These are phyloP conservation scores for Drosophila lacertosa DNA, from an alignment of 1,140 invertebrate species.

Conservation along the genomic window DNA sequence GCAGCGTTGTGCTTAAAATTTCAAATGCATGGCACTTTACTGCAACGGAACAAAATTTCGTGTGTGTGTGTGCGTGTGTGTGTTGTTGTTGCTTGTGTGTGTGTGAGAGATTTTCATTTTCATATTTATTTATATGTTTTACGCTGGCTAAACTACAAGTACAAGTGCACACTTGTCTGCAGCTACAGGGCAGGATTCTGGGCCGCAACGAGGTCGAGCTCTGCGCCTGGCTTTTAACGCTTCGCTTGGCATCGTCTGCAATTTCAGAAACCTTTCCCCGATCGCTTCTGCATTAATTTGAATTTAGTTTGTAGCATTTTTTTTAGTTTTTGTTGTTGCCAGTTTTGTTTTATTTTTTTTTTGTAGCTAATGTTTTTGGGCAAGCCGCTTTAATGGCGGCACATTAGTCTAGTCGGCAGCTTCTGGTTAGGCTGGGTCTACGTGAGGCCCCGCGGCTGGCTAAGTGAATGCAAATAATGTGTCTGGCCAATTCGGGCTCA, in stretches of 20 bases:
- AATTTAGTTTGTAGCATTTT: conserved; percentile 55
- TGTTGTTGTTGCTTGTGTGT: conserved; percentile 44
- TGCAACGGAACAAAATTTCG: conserved; percentile 45
- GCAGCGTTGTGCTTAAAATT: conserved; percentile 53
- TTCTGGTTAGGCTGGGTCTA: conserved; percentile 9
- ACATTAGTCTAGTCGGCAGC: conserved; percentile 57
- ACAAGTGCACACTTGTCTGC: conserved; percentile 77
- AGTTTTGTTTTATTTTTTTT: conserved; percentile 4
- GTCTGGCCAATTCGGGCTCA: conserved; percentile 18
- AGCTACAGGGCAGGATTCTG: conserved; percentile 23
- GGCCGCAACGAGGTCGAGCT: conserved; percentile 44
- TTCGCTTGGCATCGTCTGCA: conserved; percentile 42
- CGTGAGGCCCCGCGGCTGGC: background rate
- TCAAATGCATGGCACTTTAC: conserved; percentile 48
- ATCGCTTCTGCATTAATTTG: conserved; percentile 71
- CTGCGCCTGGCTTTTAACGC: conserved; percentile 57
- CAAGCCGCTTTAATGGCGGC: conserved; percentile 66
- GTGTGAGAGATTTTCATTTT: conserved; percentile 46
- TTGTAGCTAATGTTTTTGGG: conserved; percentile 51
- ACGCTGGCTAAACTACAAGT: conserved; percentile 69
- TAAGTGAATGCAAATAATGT: conserved; percentile 33
- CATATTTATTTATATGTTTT: conserved; percentile 61
- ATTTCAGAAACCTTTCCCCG: background rate
- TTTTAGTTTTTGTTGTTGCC: conserved; percentile 4
- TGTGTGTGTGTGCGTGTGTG: conserved; percentile 39